Evolutionary conservation across 2,797 vertebrate species (phyloP).

Genomic region (Cossypha caffra): DNA sequence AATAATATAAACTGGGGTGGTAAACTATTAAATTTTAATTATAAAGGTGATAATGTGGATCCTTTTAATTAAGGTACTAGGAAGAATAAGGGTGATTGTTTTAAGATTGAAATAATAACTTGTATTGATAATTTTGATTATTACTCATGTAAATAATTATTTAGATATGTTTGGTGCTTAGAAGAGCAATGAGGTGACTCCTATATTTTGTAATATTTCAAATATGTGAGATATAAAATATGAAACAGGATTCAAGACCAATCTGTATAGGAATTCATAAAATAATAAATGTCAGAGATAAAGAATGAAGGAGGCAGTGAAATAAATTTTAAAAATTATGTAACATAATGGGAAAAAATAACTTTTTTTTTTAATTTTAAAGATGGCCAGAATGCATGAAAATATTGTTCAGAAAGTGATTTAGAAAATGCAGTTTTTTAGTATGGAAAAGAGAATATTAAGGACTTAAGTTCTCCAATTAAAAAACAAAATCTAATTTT

Average conservation of each 20-base stretch:
- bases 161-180: neutral
- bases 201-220: neutral
- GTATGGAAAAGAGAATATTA: neutral
- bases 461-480: neutral
- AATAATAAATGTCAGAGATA: neutral
- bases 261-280: neutral
- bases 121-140: neutral
- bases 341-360: fast-evolving
- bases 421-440: neutral
- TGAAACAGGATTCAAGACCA: neutral
- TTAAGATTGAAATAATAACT: neutral
- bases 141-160: neutral
- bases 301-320: neutral
- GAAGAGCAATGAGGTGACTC: neutral
- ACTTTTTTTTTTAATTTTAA: neutral
- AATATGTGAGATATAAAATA: neutral
- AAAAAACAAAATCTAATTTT: neutral
- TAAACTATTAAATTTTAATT: neutral
- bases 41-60: neutral
- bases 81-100: neutral
- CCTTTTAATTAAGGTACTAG: neutral
- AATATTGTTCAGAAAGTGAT: neutral
- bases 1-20: neutral
- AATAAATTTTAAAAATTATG: neutral
- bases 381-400: neutral